These are phyloP conservation scores for Alaudala cheleensis DNA, from an alignment of 2,113 vertebrate species.

Conservation along the genomic window DNA sequence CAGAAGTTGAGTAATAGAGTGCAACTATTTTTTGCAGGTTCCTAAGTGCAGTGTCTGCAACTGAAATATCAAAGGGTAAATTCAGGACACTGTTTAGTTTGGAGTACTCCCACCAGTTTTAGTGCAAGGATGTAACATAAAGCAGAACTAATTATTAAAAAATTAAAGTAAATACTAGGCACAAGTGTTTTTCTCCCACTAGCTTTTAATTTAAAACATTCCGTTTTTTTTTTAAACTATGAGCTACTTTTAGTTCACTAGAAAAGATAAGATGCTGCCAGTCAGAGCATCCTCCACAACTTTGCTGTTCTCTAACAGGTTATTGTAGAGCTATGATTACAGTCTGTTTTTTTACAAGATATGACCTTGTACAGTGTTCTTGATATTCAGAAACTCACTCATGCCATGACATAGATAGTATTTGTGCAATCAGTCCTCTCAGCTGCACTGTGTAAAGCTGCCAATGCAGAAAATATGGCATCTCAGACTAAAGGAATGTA, in stretches of 20 bases:
- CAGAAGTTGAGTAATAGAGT: neutral
- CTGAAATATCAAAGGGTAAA: neutral
- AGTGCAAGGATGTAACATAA: neutral
- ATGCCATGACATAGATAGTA: neutral
- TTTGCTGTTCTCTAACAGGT: neutral
- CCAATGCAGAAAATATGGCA: neutral
- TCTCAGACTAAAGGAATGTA: neutral
- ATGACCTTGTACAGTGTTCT: neutral
- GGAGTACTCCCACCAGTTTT: neutral
- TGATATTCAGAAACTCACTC: neutral
- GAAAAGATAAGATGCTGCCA: neutral
- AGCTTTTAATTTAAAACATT: neutral
- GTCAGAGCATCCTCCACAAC: neutral
- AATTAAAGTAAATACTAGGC: neutral
- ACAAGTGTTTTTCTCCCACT: neutral
- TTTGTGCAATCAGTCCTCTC: neutral
- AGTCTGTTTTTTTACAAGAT: neutral
- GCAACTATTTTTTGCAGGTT: neutral
- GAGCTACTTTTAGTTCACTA: neutral
- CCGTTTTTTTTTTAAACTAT: neutral
- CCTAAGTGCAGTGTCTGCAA: neutral
- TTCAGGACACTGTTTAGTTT: neutral
- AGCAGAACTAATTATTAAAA: neutral
- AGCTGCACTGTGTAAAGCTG: neutral
- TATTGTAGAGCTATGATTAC: neutral